Base-by-base conservation (phyloP, 2,888 invertebrate species). In the Lepeophtheirus nordmannii region DNA sequence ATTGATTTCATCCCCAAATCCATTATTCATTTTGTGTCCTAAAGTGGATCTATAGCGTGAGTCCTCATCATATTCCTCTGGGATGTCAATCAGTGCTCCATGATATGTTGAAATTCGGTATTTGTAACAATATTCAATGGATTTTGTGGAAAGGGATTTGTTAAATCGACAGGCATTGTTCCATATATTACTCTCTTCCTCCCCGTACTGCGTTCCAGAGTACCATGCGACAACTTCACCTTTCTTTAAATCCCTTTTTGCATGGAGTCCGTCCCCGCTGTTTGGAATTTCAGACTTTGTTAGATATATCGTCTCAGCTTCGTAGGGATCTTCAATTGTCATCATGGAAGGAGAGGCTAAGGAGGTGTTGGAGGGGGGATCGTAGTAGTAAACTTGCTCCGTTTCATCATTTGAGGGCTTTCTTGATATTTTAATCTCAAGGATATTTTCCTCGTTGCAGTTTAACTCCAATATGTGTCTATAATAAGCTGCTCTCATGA, bases 261-360 rank as follows among this genome's bases (percentile, higher is more conserved):
- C 53, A 46, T 46, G 17, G 53, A 46, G 53, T 17, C 53, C 53
- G 8, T 46, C 17, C 14, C 53, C 53, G 8, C 53, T 46, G 8
- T 46, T 46, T 17, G 53, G 53, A 17, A 46, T 46, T 14, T 17
- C 17, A 3, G 53, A 46, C 53, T 46, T 46, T 14, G 53, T 3
- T 17, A 46, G 17, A 46, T 46, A 46, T 46, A 46, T 46, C n/a
- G 53, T n/a, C n/a, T 46, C 53, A 17, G 53, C 53, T 46, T 46
- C 53, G 8, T 46, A 46, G 53, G 53, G 53, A 46, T 46, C 53
- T 17, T 46, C 53, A n/a, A 46, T 46, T 17, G 8, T 46, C n/a
- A 17, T 1, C 53, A 46, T 46, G 53, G n/a, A 14, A 17, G 14
- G 53, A 8, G n/a, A n/a, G 14, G 53, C 53, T n/a, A 46, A n/a